Conservation (phyloP, 1,140 invertebrate genomes). For the Drosophila sp. region DNA sequence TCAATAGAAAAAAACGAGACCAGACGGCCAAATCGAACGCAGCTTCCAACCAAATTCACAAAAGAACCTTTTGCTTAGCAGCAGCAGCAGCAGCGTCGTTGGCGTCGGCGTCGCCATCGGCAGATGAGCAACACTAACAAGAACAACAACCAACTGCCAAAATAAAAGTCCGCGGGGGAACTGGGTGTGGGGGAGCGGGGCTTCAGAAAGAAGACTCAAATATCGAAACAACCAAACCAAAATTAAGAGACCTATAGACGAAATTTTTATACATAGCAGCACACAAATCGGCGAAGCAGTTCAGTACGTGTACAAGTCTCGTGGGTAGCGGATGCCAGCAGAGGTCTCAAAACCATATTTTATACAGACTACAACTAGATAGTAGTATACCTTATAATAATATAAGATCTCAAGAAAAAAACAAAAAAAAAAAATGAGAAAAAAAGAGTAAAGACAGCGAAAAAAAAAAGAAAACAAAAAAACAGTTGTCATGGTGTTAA, state of each 20-base stretch:
- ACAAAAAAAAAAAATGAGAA: conserved; percentile 30
- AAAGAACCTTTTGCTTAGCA: conserved; percentile 60
- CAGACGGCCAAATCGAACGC: conserved; percentile 41
- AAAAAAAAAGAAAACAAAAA: conserved; percentile 38
- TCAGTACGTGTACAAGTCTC: conserved; percentile 83
- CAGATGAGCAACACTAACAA: conserved; percentile 44
- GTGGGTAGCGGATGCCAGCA: conserved; percentile 81
- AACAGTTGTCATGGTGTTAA: conserved; percentile 70
- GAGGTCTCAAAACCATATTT: conserved; percentile 58
- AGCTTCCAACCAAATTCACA: conserved; percentile 51
- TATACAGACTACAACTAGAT: conserved; percentile 6
- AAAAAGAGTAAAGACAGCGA: conserved; percentile 10
- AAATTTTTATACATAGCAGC: conserved; percentile 82
- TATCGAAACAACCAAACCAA: conserved; percentile 38
- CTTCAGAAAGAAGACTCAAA: conserved; percentile 1
- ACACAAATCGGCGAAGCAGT: conserved; percentile 65
- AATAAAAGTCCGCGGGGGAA: conserved; percentile 13
- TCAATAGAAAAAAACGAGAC: conserved; percentile 71
- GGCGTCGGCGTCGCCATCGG: conserved; percentile 14
- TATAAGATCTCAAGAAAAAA: conserved; percentile 27
- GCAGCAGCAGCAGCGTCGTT: conserved; percentile 39
- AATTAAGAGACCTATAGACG: conserved; percentile 57
- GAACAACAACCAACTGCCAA: conserved; percentile 25
- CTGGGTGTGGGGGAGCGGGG: not conserved
- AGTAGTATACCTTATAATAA: conserved; percentile 28